Conservation (phyloP, 2,888 invertebrate species). For the Scotopteryx bipunctaria region DNA sequence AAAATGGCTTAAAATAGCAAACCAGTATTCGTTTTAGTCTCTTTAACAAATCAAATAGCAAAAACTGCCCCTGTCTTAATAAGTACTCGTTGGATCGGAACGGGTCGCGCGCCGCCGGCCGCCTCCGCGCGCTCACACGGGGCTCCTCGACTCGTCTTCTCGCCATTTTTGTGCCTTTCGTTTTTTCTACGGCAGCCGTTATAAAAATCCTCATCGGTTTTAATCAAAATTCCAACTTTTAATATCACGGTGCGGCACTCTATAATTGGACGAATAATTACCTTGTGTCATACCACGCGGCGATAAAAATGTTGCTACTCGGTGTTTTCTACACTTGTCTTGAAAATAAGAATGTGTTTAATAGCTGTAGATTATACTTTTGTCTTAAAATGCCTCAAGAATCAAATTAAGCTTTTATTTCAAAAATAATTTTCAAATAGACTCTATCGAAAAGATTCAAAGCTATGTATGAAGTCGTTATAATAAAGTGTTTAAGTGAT, state of each 20-base stretch:
- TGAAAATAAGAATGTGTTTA: constrained; percentile 41
- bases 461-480: no score
- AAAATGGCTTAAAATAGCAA: constrained; percentile 79
- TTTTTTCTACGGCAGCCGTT: constrained; percentile 68
- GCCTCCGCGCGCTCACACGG: constrained; percentile 35
- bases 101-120: constrained; percentile 66
- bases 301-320: constrained; percentile 54
- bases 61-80: constrained; percentile 82
- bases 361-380: neutral
- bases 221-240: constrained; percentile 77
- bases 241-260: constrained; percentile 65
- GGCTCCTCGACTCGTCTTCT: constrained; percentile 60
- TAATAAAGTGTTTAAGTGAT: no score
- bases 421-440: neutral
- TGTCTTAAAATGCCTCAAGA: neutral
- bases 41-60: constrained; percentile 82
- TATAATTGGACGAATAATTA: constrained; percentile 73
- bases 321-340: constrained; percentile 51
- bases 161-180: constrained; percentile 69
- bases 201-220: constrained; percentile 75
- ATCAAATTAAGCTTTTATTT: neutral
- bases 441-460: no score
- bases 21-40: constrained; percentile 77
- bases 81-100: constrained; percentile 72
- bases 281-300: constrained; percentile 57